Evolutionary conservation across 1,140 invertebrate species (phyloP).

Genomic region (Drosophila willistoni): DNA sequence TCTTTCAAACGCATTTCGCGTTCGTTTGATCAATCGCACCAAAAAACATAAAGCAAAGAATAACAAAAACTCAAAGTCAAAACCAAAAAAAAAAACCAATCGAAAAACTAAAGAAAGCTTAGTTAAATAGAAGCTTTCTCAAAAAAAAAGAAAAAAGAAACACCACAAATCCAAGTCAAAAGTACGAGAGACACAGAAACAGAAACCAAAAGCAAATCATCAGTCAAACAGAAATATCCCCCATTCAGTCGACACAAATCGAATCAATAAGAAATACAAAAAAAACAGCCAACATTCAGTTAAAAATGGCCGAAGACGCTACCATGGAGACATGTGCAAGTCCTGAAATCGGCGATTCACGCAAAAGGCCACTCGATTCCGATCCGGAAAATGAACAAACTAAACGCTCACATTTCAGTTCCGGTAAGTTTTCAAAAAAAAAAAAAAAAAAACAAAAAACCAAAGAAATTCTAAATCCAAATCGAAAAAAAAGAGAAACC

Average conservation of each 20-base stretch:
- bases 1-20: conserved; percentile 36
- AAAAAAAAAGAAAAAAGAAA: conserved; percentile 36
- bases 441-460: conserved; percentile 48
- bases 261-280: conserved; percentile 29
- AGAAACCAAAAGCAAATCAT: conserved; percentile 43
- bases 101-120: conserved; percentile 29
- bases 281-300: conserved; percentile 80
- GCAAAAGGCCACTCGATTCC: conserved; percentile 92
- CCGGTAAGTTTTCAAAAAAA: conserved; percentile 88
- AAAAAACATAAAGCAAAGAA: conserved; percentile 27
- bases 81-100: conserved; percentile 19
- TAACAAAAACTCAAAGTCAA: conserved; percentile 25
- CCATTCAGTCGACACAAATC: conserved; percentile 48
- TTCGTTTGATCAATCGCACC: conserved; percentile 38
- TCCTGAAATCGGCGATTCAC: conserved; percentile 89
- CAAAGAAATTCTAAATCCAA: conserved; percentile 19
- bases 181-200: conserved; percentile 21
- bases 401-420: conserved; percentile 93
- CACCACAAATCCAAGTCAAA: conserved; percentile 32
- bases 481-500: conserved; percentile 37
- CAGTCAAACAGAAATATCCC: conserved; percentile 19
- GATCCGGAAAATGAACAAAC: conserved; percentile 92
- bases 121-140: conserved; percentile 56
- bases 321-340: conserved; percentile 90
- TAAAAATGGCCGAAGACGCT: conserved; percentile 86